phyloP scores from a whole-genome alignment of 2,113 vertebrate species.

The Chaenocephalus aceratus region DNA sequence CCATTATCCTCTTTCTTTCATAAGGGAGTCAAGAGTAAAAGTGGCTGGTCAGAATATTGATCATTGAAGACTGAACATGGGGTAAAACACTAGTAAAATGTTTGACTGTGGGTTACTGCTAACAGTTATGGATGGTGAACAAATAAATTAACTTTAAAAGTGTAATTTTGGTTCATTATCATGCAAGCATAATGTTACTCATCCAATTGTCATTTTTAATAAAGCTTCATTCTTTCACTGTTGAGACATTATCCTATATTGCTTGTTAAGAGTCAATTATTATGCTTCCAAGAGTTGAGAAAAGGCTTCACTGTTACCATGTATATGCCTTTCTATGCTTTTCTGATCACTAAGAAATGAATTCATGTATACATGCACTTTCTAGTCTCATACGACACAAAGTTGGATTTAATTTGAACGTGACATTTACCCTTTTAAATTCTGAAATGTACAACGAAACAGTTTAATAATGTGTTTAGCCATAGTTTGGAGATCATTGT shows the following conservation, averaged over 20 bases:
- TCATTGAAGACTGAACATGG: conserved; percentile 22
- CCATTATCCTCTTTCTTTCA: conserved; percentile 43
- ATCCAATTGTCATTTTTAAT: neutral
- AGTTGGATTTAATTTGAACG: neutral
- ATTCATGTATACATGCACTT: neutral
- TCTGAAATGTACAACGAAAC: neutral
- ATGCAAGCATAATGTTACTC: no score
- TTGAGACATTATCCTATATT: neutral
- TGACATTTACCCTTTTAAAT: neutral
- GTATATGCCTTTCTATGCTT: neutral
- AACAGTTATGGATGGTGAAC: conserved; percentile 46
- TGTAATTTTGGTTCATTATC: neutral
- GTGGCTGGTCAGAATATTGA: conserved; percentile 16
- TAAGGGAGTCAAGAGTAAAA: conserved; percentile 31
- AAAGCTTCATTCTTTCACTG: neutral
- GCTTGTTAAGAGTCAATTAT: neutral
- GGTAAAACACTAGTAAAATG: conserved; percentile 38
- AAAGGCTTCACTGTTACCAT: neutral
- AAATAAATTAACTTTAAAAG: conserved; percentile 73
- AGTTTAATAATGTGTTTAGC: no score
- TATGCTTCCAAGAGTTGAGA: neutral
- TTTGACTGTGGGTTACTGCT: conserved; percentile 31
- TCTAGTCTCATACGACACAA: neutral
- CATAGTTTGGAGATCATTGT: neutral
- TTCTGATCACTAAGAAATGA: neutral